phyloP scores from a whole-genome alignment of 2,113 vertebrate species.

The Tragelaphus scriptus region DNA sequence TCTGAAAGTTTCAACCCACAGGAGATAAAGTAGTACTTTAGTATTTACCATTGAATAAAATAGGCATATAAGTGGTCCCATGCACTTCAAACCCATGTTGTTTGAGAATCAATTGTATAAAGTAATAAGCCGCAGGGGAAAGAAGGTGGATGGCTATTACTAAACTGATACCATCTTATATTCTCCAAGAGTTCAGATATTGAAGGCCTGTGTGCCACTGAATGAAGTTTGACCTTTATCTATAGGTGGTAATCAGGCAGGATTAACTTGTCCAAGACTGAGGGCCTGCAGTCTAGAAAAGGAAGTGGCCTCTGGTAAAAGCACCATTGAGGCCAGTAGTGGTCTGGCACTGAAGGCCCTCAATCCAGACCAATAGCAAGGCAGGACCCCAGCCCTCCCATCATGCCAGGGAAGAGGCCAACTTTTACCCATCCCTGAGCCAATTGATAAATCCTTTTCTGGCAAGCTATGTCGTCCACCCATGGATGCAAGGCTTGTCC shows the following conservation, averaged over 20 bases:
- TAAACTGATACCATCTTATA: neutral
- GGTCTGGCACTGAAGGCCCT: neutral
- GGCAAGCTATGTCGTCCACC: neutral
- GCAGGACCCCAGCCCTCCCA: neutral
- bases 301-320: neutral
- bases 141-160: neutral
- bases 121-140: neutral
- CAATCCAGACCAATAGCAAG: neutral
- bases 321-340: neutral
- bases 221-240: neutral
- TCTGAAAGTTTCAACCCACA: neutral
- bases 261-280: neutral
- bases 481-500: neutral
- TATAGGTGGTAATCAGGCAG: neutral
- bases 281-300: neutral
- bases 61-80: neutral
- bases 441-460: neutral
- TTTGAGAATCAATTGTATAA: neutral
- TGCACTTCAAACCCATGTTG: neutral
- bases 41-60: neutral
- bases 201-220: neutral
- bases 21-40: neutral
- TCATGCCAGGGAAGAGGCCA: neutral
- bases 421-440: neutral
- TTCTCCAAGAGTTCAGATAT: neutral